phyloP scores from a whole-genome alignment of 1,140 invertebrate species.

The Drosophila nigromelanica region DNA sequence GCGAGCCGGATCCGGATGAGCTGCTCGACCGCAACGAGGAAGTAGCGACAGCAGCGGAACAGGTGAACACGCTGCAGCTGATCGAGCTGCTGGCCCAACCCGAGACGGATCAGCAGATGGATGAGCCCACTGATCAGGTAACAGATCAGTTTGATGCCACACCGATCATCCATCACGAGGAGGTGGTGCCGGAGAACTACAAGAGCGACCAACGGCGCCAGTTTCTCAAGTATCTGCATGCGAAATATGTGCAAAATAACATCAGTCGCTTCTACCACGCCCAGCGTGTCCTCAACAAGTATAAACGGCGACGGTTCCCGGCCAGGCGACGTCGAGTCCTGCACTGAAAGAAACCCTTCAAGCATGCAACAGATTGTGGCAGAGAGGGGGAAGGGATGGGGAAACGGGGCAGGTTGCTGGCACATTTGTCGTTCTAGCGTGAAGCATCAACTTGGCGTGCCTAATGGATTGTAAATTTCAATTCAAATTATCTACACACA shows the following conservation, averaged over 20 bases:
- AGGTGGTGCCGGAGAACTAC: conserved; percentile 60
- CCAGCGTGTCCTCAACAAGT: conserved; percentile 73
- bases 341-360: too few species aligned
- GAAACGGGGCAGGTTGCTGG: not conserved
- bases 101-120: conserved; percentile 7
- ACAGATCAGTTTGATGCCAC: conserved; percentile 28
- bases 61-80: conserved; percentile 55
- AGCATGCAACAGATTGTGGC: too few species aligned
- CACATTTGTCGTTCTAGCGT: not conserved
- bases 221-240: conserved; percentile 77
- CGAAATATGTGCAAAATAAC: conserved; percentile 71
- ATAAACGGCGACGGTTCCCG: conserved; percentile 39
- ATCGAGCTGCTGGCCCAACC: conserved; percentile 64
- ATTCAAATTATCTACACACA: conserved; percentile 45
- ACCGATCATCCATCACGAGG: conserved; percentile 67
- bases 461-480: conserved; percentile 58
- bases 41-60: conserved; percentile 12
- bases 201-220: conserved; percentile 39
- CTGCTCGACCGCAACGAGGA: not conserved
- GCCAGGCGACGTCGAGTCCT: not conserved
- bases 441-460: conserved; percentile 38
- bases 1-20: conserved; percentile 20
- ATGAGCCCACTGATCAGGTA: too few species aligned
- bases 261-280: conserved; percentile 66
- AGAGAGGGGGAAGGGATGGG: not conserved